phyloP scores from a whole-genome alignment of 2,888 invertebrate genomes.

The Prenolepis imparis region DNA sequence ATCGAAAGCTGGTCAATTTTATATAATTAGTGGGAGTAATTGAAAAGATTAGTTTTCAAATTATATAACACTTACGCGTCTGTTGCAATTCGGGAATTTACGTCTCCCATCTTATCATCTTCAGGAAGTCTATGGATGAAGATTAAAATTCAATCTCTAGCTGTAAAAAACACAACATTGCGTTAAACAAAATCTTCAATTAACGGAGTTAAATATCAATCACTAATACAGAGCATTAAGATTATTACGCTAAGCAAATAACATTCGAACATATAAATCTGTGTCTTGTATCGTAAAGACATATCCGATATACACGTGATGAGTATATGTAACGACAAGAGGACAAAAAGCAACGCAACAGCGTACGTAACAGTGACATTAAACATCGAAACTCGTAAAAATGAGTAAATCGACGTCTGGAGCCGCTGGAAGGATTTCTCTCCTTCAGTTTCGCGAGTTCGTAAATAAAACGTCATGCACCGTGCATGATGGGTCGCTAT shows the following conservation, averaged over 20 bases:
- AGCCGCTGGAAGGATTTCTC: slow-evolving; percentile 57
- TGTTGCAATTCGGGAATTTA: not conserved
- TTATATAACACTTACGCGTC: not conserved
- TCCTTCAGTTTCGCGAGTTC: slow-evolving; percentile 63
- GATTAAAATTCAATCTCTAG: not conserved
- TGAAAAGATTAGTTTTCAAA: not conserved
- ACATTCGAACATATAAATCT: not conserved
- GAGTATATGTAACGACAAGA: slow-evolving; percentile 24
- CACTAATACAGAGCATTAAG: not conserved
- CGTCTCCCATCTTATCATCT: not conserved
- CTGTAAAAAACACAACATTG: not conserved
- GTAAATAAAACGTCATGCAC: slow-evolving; percentile 65
- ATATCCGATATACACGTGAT: not conserved
- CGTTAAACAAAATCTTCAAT: not conserved
- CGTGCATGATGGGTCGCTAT: slow-evolving; percentile 74
- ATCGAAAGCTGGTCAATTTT: too few species aligned
- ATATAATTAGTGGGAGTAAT: not conserved
- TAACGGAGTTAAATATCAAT: not conserved
- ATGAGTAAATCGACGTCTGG: slow-evolving; percentile 39
- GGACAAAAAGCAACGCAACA: slow-evolving; percentile 31
- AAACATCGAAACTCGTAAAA: slow-evolving; percentile 51
- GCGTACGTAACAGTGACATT: slow-evolving; percentile 43
- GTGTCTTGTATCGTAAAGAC: not conserved
- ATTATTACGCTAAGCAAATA: not conserved
- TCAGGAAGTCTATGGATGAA: not conserved